Base-by-base conservation (phyloP, 2,797 vertebrate species). In the Lates japonicus region DNA sequence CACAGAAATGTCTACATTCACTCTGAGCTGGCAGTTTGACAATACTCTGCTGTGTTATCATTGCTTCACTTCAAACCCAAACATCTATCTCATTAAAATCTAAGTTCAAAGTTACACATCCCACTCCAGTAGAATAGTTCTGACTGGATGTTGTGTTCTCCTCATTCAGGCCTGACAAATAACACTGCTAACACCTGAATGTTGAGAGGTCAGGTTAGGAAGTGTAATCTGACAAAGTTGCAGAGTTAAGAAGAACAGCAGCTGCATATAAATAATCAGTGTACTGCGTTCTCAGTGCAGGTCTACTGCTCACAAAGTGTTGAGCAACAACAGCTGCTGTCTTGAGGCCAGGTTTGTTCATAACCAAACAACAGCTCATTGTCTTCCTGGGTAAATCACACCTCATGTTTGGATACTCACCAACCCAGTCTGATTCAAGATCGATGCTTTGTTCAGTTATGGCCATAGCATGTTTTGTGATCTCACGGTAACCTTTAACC, bases 11-110 rank as follows among this genome's bases (percentile, higher is more conserved):
- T 39, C 25, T 41, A 3, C 11, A 54, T 59, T 69, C 52, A 17
- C 33, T 58, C 25, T 20, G 33, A 81, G 49, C 5, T 48, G 52
- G 29, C 46, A 49, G 31, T 49, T 49, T 54, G 51, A 75, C 69
- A 61, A 31, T 7, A 20, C 8, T 46, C 48, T 13, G 48, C n/a
- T 61, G 44, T 67, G 46, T 70, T 42, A 63, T 67, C 64, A 51
- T 37, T 77, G 74, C 54, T 70, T 67, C 29, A 10, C 58, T 61
- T 81, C n/a, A 61, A 78, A 65, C 25, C 4, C 46, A 35, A 67
- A 79, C 35, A 63, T 54, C 62, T n/a, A 25, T 49, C 80, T 82
- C 82, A 86, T 78, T 84, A 82, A 84, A 87, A 80, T 42, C 49
- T 52, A 22, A 2, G 42, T 29, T 83, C 78, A 78, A 74, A 76